Base-by-base conservation (phyloP, 2,113 vertebrate species). In the Phaethon lepturus region DNA sequence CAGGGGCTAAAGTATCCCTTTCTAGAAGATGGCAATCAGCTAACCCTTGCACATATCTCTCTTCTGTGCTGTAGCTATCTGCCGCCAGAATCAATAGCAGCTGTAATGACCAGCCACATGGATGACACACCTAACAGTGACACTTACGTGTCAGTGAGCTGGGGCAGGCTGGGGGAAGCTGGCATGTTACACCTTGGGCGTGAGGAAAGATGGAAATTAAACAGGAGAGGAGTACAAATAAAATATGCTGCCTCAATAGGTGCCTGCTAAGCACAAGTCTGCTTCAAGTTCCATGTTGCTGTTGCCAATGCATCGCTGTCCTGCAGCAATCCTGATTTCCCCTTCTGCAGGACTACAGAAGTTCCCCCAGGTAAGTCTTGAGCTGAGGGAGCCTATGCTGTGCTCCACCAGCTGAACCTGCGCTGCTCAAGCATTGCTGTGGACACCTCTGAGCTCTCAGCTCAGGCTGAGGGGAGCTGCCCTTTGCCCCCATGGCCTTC, bases 31-130 rank as follows among this genome's bases (percentile, higher is more conserved):
- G 64, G 60, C 73, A 87, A 7, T 60, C 68, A 67, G 79, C 47
- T 93, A 62, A 88, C 75, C 58, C 92, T 71, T 95, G 68, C 56
- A 67, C 47, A 28, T 85, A 29, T 80, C 49, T 86, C 29, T 87
- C 66, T 86, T 64, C 52, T 67, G 67, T 71, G 72, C 75, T 88
- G 23, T 47, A 71, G 59, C 68, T 84, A 6, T 84, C 67, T 47
- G 26, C 75, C 86, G 60, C 56, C 69, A 82, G 62, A 79, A 93
- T 93, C 90, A 58, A 60, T 52, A 76, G 69, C 68, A 91, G 38
- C 74, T 81, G 66, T 72, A 86, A 94, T 60, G 72, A 49, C 86
- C 79, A 53, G 72, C 49, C 29, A 26, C 49, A 9, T n/a, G n/a
- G 33, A 52, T 86, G 71, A 33, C 66, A 71, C 72, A 62, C 75